phyloP scores from a whole-genome alignment of 2,113 vertebrate genomes.

The Grallaria varia region DNA sequence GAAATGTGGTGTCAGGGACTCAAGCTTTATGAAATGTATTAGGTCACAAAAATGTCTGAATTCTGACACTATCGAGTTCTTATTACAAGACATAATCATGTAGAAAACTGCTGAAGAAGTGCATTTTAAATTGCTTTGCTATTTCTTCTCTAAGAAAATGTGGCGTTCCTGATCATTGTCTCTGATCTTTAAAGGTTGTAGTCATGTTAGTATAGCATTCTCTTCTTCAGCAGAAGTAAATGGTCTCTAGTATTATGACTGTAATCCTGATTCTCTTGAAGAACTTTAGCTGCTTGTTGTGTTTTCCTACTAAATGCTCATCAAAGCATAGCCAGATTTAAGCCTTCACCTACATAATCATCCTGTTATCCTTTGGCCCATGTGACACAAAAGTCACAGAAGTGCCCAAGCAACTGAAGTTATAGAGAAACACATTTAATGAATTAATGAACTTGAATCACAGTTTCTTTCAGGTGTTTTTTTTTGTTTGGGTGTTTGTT shows the following conservation, averaged over 20 bases:
- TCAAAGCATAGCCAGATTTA: background rate
- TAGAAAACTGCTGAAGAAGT: conserved; percentile 28
- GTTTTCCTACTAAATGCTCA: background rate
- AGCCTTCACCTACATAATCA: background rate
- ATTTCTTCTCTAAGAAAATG: conserved; percentile 19
- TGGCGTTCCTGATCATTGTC: background rate
- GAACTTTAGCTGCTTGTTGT: background rate
- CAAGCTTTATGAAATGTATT: background rate
- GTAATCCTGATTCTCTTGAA: background rate
- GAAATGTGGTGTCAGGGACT: background rate
- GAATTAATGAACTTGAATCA: background rate
- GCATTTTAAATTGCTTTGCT: conserved; percentile 23
- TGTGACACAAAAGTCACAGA: background rate
- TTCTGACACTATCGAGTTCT: background rate
- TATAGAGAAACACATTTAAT: background rate
- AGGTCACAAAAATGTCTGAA: conserved; percentile 11
- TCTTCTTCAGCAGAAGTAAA: background rate
- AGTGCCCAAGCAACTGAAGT: background rate
- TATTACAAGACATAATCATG: conserved; percentile 7
- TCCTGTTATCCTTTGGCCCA: background rate
- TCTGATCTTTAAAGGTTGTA: background rate
- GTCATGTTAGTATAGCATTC: background rate
- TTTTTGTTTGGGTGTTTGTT: background rate
- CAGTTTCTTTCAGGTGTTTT: background rate
- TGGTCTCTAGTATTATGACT: background rate